Evolutionary conservation across 2,797 vertebrate genomes (phyloP).

Genomic region (Momotus momota): DNA sequence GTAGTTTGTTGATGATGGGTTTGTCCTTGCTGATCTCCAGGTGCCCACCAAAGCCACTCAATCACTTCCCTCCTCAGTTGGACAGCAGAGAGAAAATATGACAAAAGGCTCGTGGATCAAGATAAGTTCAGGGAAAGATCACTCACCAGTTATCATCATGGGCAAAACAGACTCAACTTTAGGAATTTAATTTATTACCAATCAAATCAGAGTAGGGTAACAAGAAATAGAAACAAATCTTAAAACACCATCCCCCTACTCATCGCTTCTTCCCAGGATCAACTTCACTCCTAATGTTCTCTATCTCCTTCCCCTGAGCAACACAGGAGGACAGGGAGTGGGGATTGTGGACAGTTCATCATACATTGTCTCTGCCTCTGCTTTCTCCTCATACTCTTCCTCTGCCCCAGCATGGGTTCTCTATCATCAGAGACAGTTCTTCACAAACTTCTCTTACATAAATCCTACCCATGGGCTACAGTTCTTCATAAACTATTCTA

Average conservation of each 20-base stretch:
- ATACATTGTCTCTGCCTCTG: background rate
- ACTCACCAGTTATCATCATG: no score
- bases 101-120: background rate
- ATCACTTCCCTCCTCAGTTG: background rate
- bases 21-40: background rate
- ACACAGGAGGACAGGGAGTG: rapidly evolving
- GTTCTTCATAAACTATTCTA: background rate
- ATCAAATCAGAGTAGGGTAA: no score
- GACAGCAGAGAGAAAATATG: background rate
- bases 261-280: background rate
- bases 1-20: background rate
- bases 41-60: background rate
- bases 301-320: rapidly evolving
- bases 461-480: rapidly evolving
- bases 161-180: no score
- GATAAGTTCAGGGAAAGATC: no score
- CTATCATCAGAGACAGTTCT: background rate
- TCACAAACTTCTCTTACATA: background rate
- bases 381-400: background rate
- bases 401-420: background rate
- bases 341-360: background rate
- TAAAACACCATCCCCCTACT: background rate
- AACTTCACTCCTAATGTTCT: background rate
- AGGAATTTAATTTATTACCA: no score
- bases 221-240: background rate